These are phyloP conservation scores for Malthinus seriepunctatus DNA, from an alignment of 2,888 invertebrate genomes.

Conservation along the genomic window DNA sequence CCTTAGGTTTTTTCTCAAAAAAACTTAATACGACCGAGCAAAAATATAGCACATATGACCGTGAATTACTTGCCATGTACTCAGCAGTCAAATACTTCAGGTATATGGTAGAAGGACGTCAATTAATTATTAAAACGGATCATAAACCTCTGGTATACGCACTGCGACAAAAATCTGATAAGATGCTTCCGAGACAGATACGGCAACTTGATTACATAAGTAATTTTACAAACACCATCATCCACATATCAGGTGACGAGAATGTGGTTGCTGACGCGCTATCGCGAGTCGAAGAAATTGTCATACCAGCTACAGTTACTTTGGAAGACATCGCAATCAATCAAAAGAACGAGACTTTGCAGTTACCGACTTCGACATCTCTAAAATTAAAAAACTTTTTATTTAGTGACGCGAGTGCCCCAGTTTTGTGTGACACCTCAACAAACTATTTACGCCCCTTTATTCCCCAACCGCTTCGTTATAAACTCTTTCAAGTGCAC, in stretches of 20 bases:
- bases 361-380: not conserved
- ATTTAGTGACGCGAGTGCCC: not conserved
- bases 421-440: slow-evolving; percentile 6
- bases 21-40: slow-evolving; percentile 17
- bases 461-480: slow-evolving; percentile 15
- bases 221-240: slow-evolving; percentile 45
- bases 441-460: slow-evolving; percentile 17
- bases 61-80: slow-evolving; percentile 49
- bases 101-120: slow-evolving; percentile 46
- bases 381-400: not conserved
- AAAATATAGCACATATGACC: slow-evolving; percentile 50
- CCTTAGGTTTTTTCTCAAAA: slow-evolving; percentile 36
- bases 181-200: not conserved
- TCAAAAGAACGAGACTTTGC: not conserved
- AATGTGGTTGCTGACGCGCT: no score
- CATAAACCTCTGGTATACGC: not conserved
- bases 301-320: not conserved
- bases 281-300: no score
- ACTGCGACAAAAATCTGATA: not conserved
- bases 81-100: slow-evolving; percentile 45
- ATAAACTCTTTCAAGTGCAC: slow-evolving; percentile 22
- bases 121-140: slow-evolving; percentile 9
- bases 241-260: no score
- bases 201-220: slow-evolving; percentile 44
- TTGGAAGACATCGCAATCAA: not conserved